phyloP scores from a whole-genome alignment of 1,140 invertebrate genomes.

The Achatina immaculata region DNA sequence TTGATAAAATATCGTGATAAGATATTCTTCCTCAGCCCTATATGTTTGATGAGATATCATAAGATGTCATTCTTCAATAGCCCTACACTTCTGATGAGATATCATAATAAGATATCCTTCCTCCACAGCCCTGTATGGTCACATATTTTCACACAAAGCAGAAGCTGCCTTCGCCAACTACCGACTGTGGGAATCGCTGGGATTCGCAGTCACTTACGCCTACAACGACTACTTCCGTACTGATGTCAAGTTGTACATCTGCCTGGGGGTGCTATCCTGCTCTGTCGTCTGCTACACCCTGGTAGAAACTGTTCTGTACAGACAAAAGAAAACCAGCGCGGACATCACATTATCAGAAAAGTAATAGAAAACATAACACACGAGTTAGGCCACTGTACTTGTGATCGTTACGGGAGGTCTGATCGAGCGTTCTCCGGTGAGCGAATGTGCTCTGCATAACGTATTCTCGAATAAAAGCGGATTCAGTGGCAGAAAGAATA shows the following conservation, averaged over 20 bases:
- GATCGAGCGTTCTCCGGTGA: too few relatives aligned
- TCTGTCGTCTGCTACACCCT: conserved; percentile 86
- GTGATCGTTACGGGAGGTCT: too few relatives aligned
- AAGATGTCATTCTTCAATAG: too few relatives aligned
- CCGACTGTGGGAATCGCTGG: conserved; percentile 87
- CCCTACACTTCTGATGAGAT: too few relatives aligned
- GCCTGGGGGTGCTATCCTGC: conserved; percentile 81
- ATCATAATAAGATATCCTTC: too few relatives aligned
- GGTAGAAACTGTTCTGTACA: conserved; percentile 78
- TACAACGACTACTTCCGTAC: conserved; percentile 84
- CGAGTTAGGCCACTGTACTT: too few relatives aligned
- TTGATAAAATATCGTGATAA: too few relatives aligned
- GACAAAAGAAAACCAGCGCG: conserved; percentile 15
- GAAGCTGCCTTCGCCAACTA: conserved; percentile 98
- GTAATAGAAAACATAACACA: background rate
- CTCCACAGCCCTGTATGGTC: conserved; percentile 77
- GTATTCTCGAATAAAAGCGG: too few relatives aligned
- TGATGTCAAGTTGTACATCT: conserved; percentile 88
- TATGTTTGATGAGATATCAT: too few relatives aligned
- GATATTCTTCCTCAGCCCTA: too few relatives aligned
- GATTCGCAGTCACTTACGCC: conserved; percentile 92
- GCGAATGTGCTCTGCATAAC: too few relatives aligned
- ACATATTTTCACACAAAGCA: conserved; percentile 86
- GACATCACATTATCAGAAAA: background rate
- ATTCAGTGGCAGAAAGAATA: too few relatives aligned